phyloP scores from a whole-genome alignment of 2,888 invertebrate species.

The Itoplectis maculator region DNA sequence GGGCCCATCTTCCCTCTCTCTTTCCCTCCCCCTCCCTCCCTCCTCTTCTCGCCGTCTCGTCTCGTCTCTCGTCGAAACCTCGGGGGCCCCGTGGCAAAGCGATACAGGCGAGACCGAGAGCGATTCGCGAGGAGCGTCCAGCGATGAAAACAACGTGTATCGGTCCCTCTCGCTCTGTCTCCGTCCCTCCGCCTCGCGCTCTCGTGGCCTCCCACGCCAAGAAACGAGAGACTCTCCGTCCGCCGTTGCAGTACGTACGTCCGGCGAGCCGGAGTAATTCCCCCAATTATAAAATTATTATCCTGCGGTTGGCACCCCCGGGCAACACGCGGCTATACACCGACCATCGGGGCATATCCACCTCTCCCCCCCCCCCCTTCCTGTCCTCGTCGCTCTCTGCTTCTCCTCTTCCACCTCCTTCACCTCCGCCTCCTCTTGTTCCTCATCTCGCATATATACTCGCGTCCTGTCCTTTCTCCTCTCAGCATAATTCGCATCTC shows the following conservation, averaged over 20 bases:
- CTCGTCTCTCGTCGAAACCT: constrained; percentile 38
- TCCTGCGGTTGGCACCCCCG: constrained; percentile 84
- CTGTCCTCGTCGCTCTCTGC: constrained; percentile 70
- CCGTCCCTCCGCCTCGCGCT: constrained; percentile 44
- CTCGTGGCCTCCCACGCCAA: constrained; percentile 81
- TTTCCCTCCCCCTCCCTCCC: constrained; percentile 19
- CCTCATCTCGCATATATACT: constrained; percentile 59
- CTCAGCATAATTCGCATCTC: constrained; percentile 4
- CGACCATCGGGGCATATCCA: constrained; percentile 68
- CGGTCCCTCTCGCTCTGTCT: constrained; percentile 50
- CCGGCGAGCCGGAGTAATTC: constrained; percentile 83
- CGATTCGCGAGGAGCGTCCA: constrained; percentile 61
- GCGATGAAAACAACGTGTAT: constrained; percentile 81
- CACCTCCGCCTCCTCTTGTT: constrained; percentile 53
- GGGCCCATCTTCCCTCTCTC: constrained; percentile 72
- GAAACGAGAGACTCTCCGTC: constrained; percentile 52
- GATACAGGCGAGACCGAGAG: constrained; percentile 57
- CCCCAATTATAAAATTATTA: constrained; percentile 84
- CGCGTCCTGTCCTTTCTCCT: constrained; percentile 22
- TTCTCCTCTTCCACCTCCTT: constrained; percentile 34
- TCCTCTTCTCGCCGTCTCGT: constrained; percentile 24
- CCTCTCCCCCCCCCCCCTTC: constrained; percentile 25
- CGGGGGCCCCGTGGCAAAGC: constrained; percentile 62
- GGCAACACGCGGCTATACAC: constrained; percentile 81
- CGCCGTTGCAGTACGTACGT: constrained; percentile 72